These are phyloP conservation scores for Ichneumon xanthorius DNA, from an alignment of 2,888 invertebrate species.

Conservation along the genomic window DNA sequence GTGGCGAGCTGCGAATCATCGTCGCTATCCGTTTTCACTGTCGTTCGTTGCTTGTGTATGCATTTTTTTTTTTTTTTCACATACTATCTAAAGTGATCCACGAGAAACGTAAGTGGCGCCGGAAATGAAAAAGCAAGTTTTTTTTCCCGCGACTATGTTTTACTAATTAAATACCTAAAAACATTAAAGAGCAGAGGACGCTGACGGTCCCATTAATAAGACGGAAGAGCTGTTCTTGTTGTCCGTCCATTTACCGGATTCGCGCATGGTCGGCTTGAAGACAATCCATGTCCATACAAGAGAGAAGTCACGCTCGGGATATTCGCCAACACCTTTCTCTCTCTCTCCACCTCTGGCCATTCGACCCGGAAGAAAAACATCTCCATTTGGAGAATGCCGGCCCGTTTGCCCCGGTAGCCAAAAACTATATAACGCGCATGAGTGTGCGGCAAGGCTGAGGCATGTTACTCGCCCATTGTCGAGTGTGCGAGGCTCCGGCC, in stretches of 20 bases:
- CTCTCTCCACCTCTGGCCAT: constrained; percentile 12
- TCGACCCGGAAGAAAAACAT: constrained; percentile 68
- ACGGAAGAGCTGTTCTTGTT: background rate
- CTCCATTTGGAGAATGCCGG: constrained; percentile 65
- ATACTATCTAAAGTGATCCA: background rate
- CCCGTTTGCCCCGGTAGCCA: constrained; percentile 39
- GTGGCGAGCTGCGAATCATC: constrained; percentile 10
- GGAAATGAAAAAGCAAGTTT: no score
- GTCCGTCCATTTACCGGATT: background rate
- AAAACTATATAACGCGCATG: constrained; percentile 45
- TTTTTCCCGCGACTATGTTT: no score
- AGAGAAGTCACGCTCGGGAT: constrained; percentile 25
- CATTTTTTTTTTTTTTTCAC: background rate
- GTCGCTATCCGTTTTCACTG: constrained; percentile 21
- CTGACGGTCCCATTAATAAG: background rate
- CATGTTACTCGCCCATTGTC: constrained; percentile 64
- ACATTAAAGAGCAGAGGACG: no score
- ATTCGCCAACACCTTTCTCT: constrained; percentile 36
- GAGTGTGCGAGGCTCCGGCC: constrained; percentile 57
- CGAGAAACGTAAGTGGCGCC: no score
- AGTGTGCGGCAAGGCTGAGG: constrained; percentile 16
- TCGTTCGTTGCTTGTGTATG: background rate
- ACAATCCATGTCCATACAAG: background rate
- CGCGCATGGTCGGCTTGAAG: background rate
- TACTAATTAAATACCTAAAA: no score